Base-by-base conservation (phyloP, 1,140 invertebrate genomes). In the Nasonia giraulti region DNA sequence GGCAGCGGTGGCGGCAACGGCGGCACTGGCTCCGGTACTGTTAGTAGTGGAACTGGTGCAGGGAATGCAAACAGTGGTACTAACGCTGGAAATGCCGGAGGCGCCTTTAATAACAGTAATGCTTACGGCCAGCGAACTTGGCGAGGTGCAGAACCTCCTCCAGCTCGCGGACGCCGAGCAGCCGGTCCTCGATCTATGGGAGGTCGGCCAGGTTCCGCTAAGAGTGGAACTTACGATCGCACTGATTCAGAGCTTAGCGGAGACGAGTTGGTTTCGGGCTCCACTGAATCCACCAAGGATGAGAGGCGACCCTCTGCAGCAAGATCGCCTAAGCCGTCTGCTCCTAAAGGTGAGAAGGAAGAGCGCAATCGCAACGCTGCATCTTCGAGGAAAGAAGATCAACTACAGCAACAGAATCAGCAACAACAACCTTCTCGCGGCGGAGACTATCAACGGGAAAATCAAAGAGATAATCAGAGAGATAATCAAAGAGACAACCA, bases 231-330 rank as follows among this genome's bases (percentile, higher is more conserved):
- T 0, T 94, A 93, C 20, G 91, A 91, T n/a, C 92, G 92, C 31
- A 93, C 93, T 1, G 95, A 95, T 87, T 95, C 94, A 12, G 95
- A 95, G 84, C 93, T 93, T 5, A 95, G 94, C 69, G 93, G 93
- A 1, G 95, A 95, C 69, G 95, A 94, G 77, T 89, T 94, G 55
- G 93, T 93, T 6, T 93, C 93, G 0, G 92, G 92, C 0, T 93
- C 93, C 0, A 92, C 92, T 1, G 94, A 94, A 80, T 92, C 92
- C 10, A 91, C 90, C 12, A 94, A 94, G 82, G 93, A 94, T 27
- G 94, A 94, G 2, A 90, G 91, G 55, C 88, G 89, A 27, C 76
- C 80, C 1, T 40, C 74, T 0, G 90, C 91, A 0, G 89, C 90
- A 2, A 91, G 92, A 74, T 93, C 92, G 71, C 92, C 93, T 0